Evolutionary conservation across 1,140 invertebrate species (phyloP).

Genomic region (Camponotus vicinus): DNA sequence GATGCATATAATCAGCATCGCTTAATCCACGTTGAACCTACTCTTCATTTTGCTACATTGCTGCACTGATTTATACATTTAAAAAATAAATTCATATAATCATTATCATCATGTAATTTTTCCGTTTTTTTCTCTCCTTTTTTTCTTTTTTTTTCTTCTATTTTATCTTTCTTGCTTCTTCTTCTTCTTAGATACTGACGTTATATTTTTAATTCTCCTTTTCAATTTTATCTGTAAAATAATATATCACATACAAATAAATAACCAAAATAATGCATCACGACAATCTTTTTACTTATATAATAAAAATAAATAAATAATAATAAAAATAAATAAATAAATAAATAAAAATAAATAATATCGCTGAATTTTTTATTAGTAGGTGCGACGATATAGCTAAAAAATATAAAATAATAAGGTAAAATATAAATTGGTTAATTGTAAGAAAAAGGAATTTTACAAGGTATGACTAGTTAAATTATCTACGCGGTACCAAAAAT

Average conservation of each 20-base stretch:
- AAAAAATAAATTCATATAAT: constrained; percentile 12
- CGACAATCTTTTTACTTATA: no score
- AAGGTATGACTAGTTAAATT: not conserved
- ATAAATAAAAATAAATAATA: not conserved
- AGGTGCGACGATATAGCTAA: not conserved
- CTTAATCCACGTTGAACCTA: constrained; percentile 71
- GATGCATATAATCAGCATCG: constrained; percentile 69
- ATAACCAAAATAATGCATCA: no score
- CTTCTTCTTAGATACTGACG: no score
- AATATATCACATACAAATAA: no score
- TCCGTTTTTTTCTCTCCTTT: not conserved
- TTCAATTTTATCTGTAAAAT: no score
- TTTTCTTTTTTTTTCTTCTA: not conserved
- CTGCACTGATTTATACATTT: constrained; percentile 28
- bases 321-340: no score
- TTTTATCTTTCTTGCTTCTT: no score
- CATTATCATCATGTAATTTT: no score
- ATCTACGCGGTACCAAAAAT: not conserved
- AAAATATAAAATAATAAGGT: not conserved
- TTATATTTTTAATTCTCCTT: no score
- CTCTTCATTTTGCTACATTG: constrained; percentile 43
- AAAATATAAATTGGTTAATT: not conserved
- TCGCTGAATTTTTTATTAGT: not conserved
- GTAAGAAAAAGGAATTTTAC: not conserved
- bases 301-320: no score